These are phyloP conservation scores for Agriopis leucophaearia DNA, from an alignment of 2,888 invertebrate species.

Conservation along the genomic window DNA sequence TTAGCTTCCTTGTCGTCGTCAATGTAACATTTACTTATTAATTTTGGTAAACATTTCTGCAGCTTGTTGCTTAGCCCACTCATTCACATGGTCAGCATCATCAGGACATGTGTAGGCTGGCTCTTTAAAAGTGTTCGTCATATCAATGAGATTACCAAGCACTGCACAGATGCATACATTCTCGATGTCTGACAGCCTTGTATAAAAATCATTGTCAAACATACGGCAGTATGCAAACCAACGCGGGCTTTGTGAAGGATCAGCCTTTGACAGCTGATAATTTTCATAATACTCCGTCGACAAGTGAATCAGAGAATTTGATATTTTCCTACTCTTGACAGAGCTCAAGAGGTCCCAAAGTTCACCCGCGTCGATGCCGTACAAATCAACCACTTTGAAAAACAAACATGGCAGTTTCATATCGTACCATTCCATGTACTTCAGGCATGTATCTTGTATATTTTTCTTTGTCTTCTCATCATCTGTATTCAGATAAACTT, in stretches of 20 bases:
- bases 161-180: conserved; percentile 3
- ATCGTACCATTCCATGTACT: conserved; percentile 11
- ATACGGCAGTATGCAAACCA: conserved; percentile 11
- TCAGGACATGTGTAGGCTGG: not conserved
- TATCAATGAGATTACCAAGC: not conserved
- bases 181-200: not conserved
- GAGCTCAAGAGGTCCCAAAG: conserved; percentile 4
- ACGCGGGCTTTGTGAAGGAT: not conserved
- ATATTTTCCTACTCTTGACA: not conserved
- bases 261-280: not conserved
- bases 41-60: not conserved
- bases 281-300: conserved; percentile 2
- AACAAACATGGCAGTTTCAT: conserved; percentile 10
- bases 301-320: not conserved
- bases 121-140: not conserved
- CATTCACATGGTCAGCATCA: not conserved
- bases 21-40: not conserved
- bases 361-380: conserved; percentile 1
- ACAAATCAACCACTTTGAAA: conserved; percentile 7
- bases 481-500: conserved; percentile 3
- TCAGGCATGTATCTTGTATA: conserved; percentile 3
- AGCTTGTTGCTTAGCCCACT: conserved; percentile 7
- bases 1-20: not conserved
- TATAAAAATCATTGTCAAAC: not conserved
- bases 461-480: conserved; percentile 15